Percentiles rank a stretch among this genome's conserved stretches.
Evolutionary conservation across 2,797 vertebrate genomes (phyloP).

Genomic region (Pantherophis alleghaniensis): DNA sequence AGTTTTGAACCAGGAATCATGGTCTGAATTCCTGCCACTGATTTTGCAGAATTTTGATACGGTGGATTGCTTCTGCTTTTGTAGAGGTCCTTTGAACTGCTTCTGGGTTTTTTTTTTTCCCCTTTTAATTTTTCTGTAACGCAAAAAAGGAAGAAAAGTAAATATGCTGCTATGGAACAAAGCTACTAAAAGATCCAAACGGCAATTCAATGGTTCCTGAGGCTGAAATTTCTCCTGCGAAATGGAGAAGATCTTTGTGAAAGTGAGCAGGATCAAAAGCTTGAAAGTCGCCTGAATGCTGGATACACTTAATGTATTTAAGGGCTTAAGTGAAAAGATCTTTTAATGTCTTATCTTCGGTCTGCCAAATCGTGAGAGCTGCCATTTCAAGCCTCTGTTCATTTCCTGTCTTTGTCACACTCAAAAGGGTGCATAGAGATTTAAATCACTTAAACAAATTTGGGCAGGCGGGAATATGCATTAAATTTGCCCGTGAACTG

Average conservation of each 20-base stretch:
- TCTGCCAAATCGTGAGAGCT: neutral
- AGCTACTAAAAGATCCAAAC: rapidly evolving
- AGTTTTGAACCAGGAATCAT: neutral
- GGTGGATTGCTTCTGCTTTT: no score
- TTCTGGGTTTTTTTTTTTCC: neutral
- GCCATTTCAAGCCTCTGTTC: neutral
- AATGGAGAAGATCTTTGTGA: neutral
- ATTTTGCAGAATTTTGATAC: neutral
- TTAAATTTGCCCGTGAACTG: neutral
- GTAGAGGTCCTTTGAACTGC: neutral
- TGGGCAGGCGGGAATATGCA: no score
- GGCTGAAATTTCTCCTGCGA: neutral
- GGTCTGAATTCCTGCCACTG: neutral
- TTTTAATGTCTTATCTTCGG: constrained; percentile 6
- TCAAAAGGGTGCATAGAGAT: neutral
- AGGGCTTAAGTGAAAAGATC: constrained; percentile 30
- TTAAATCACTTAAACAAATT: neutral
- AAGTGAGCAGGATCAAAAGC: constrained; percentile 6
- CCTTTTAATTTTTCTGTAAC: neutral
- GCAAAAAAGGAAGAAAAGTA: neutral
- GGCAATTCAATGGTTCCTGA: rapidly evolving
- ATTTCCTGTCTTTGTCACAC: neutral
- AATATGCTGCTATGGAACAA: neutral
- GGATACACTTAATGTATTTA: no score
- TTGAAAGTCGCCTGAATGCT: constrained; percentile 28